Conservation (phyloP, 2,888 invertebrate genomes). For the Ormyrus rosae region DNA sequence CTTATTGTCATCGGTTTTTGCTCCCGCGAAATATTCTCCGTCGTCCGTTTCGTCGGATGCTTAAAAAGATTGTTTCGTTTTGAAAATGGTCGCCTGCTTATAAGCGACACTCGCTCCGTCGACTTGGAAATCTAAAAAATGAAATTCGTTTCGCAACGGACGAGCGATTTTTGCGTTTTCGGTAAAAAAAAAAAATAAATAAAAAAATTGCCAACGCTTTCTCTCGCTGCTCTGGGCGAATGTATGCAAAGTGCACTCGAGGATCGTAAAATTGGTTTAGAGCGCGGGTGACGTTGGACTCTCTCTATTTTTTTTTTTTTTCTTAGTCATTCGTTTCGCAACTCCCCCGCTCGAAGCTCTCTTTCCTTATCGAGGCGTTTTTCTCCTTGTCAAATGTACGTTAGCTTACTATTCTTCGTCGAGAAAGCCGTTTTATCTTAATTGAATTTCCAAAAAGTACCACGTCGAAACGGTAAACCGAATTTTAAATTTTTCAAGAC, state of each 20-base stretch:
- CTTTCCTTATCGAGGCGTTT: no score
- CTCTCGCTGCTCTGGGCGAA: background rate
- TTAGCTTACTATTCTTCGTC: no score
- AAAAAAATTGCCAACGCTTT: background rate
- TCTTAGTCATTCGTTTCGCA: background rate
- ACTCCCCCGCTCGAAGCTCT: no score
- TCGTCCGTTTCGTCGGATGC: no score
- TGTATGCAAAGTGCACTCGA: conserved; percentile 17
- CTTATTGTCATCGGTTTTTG: background rate
- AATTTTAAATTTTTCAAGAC: no score
- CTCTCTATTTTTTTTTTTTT: background rate
- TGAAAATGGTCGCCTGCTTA: background rate
- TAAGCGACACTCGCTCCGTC: background rate
- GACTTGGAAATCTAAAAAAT: no score
- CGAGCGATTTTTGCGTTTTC: conserved; percentile 8
- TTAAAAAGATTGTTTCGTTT: no score
- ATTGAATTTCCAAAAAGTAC: no score
- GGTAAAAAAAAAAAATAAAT: background rate
- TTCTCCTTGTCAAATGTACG: no score
- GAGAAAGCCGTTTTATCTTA: no score
- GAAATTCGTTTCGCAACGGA: background rate
- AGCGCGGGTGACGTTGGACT: background rate
- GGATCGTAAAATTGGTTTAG: conserved; percentile 19
- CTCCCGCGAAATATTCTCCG: no score
- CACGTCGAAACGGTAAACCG: no score